These are phyloP conservation scores for Xenopus borealis DNA, from an alignment of 2,113 vertebrate genomes.

Conservation along the genomic window DNA sequence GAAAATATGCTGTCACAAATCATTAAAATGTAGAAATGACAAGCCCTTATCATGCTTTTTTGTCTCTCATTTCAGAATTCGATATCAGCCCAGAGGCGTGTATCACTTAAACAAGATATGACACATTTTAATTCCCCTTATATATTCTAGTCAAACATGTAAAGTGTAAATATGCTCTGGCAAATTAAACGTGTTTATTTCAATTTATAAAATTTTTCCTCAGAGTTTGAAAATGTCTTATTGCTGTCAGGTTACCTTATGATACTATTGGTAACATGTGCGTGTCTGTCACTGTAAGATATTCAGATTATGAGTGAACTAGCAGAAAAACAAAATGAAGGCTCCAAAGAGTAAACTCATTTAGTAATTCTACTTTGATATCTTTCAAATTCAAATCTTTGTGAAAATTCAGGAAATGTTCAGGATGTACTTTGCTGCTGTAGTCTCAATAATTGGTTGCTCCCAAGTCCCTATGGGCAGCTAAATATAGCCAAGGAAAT, in stretches of 20 bases:
- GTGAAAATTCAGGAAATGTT: too few species aligned
- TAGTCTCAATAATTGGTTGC: too few species aligned
- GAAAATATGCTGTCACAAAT: too few species aligned
- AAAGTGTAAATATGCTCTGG: slow-evolving; percentile 21
- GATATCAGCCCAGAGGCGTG: slow-evolving; percentile 6
- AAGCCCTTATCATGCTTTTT: too few species aligned
- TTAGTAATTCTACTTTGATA: too few species aligned
- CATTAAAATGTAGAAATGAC: too few species aligned
- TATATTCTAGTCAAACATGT: slow-evolving; percentile 17
- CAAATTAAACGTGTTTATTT: slow-evolving; percentile 35
- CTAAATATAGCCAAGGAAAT: too few species aligned
- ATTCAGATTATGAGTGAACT: not conserved
- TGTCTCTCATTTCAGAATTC: not conserved
- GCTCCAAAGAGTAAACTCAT: too few species aligned
- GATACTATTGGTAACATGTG: not conserved
- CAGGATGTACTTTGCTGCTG: too few species aligned
- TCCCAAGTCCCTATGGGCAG: too few species aligned
- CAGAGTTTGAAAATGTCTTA: slow-evolving; percentile 33
- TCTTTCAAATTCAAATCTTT: too few species aligned
- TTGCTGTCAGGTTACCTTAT: slow-evolving; percentile 1
- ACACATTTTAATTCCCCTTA: slow-evolving; percentile 17
- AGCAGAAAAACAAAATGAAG: too few species aligned
- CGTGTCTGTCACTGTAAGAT: slow-evolving; percentile 11
- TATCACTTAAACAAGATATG: slow-evolving; percentile 14
- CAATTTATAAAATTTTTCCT: slow-evolving; percentile 36